Base-by-base conservation (phyloP, 2,113 vertebrate genomes). In the Glaucomys volans region DNA sequence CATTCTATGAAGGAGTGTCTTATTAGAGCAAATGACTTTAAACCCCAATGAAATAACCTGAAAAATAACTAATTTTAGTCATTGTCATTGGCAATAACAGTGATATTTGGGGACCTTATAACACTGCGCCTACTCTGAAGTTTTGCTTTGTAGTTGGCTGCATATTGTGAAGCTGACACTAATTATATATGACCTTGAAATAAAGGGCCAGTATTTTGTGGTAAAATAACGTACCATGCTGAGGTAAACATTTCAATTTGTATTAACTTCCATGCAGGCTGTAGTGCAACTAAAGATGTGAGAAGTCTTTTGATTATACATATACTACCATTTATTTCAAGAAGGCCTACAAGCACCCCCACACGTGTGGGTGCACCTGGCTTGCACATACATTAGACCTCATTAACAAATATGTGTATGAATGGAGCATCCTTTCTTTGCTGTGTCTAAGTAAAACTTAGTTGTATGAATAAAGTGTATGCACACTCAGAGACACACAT, bases 1-100 rank as follows among this genome's bases (percentile, higher is more conserved):
- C 32, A 42, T 87, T 64, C 69, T 14, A 90, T 93, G 57, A 64
- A 44, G 4, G 40, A 37, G 1, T 87, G 9, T 32, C 50, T 92
- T 90, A 87, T 82, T 87, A 95, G 22, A 90, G 66, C 28, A 66
- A 82, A 47, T 42, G 44, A 67, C 72, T 86, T 93, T 71, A 82
- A 91, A 80, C 9, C 6, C 22, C 16, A 69, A 47, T 42, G 59
- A 87, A 66, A 50, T 90, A 79, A 54, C 87, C 26, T 74, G 44
- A 67, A 74, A 80, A 77, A 62, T 16, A 32, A 79, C 18, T 90
- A 44, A 77, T 44, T 92, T 74, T 67, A 47, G 42, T 69, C 44
- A 32, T 57, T 95, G 50, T 96, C 71, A 64, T 24, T 79, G 50
- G 13, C n/a, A 75, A 67, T 42, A 86, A 5, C 8, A n/a, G 17